Conservation (phyloP, 2,797 vertebrate genomes). For the Echeneis naucrates region DNA sequence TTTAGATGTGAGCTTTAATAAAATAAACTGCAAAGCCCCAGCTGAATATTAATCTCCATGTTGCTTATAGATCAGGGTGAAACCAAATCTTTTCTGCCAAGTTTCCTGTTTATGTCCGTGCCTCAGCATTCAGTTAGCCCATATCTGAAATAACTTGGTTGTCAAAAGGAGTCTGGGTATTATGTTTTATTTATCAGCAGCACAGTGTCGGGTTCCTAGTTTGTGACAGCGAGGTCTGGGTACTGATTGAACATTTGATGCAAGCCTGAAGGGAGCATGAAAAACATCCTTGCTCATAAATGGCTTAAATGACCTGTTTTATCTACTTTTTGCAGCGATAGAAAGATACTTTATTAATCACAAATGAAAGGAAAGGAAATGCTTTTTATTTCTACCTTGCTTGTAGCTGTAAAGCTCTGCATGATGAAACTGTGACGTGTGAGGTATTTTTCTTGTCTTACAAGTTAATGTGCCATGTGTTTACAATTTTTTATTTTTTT, state of each 20-base stretch:
- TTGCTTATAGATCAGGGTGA: constrained; percentile 39
- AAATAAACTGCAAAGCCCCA: constrained; percentile 51
- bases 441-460: neutral
- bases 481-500: neutral
- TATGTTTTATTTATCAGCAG: constrained; percentile 74
- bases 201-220: constrained; percentile 55
- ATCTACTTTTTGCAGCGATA: neutral
- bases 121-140: constrained; percentile 13
- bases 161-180: constrained; percentile 32
- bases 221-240: constrained; percentile 40
- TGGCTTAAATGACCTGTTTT: neutral
- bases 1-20: constrained; percentile 64
- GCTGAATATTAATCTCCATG: constrained; percentile 57
- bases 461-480: neutral
- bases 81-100: neutral
- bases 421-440: neutral
- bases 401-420: neutral
- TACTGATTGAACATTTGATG: constrained; percentile 49
- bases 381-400: neutral
- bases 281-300: constrained; percentile 22
- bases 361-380: no score
- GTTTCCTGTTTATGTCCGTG: constrained; percentile 31
- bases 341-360: no score
- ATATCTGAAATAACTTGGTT: constrained; percentile 56
- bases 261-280: constrained; percentile 29